These are phyloP conservation scores for Callorhinus ursinus DNA, from an alignment of 2,113 vertebrate genomes.

Conservation along the genomic window DNA sequence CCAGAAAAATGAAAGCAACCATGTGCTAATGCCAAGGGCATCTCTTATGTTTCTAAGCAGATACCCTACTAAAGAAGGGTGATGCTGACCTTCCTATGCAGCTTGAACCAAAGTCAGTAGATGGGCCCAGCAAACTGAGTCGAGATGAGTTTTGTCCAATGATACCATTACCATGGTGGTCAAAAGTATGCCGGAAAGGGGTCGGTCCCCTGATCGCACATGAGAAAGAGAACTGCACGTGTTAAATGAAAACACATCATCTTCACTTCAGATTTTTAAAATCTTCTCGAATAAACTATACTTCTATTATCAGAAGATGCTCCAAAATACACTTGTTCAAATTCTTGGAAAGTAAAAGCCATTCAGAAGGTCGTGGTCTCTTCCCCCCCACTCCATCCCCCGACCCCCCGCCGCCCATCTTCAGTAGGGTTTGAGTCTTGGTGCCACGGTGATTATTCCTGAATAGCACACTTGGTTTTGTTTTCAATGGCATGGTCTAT, in stretches of 20 bases:
- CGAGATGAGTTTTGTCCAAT: background rate
- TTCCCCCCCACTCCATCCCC: background rate
- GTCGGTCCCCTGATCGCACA: background rate
- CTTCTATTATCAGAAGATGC: background rate
- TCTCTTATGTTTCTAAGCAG: background rate
- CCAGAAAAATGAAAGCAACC: background rate
- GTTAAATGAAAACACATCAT: background rate
- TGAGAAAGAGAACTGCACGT: background rate
- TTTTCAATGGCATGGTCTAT: background rate
- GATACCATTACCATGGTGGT: background rate
- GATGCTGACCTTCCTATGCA: background rate
- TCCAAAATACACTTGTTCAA: background rate
- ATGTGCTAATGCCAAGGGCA: background rate
- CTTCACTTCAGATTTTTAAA: background rate
- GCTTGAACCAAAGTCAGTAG: background rate
- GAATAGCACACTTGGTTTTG: background rate
- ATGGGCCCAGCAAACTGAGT: background rate
- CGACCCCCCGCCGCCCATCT: too few species aligned
- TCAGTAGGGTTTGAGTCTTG: background rate
- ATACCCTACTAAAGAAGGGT: background rate
- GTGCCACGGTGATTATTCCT: background rate
- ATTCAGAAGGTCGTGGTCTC: background rate
- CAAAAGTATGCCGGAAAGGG: background rate
- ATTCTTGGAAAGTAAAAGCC: background rate
- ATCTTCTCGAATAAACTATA: background rate